These are phyloP conservation scores for Pseudois nayaur DNA, from an alignment of 2,113 vertebrate genomes.

Conservation along the genomic window DNA sequence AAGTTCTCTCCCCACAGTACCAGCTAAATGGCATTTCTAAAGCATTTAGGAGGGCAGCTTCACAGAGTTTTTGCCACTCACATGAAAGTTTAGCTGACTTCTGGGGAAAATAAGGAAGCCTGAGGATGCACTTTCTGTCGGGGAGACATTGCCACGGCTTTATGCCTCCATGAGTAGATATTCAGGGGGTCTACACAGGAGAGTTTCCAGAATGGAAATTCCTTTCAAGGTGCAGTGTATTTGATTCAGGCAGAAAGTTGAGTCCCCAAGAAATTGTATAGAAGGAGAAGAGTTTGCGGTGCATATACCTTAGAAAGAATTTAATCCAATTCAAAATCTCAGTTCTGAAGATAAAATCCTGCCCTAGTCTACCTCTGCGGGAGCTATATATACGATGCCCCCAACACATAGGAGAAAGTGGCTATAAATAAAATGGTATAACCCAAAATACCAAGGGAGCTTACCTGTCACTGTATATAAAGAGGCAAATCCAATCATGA, in stretches of 20 bases:
- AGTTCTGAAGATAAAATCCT: not conserved
- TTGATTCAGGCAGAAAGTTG: not conserved
- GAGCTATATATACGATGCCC: not conserved
- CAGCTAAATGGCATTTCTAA: conserved; percentile 47
- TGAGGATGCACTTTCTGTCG: not conserved
- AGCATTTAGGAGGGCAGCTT: conserved; percentile 24
- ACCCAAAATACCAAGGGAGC: conserved; percentile 1
- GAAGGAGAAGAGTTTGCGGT: not conserved
- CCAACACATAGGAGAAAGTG: not conserved
- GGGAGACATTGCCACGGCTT: not conserved
- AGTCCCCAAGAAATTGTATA: not conserved
- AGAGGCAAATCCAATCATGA: not conserved
- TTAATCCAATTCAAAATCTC: conserved; percentile 1
- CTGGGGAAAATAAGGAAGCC: conserved; percentile 18
- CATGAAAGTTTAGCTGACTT: conserved; percentile 37
- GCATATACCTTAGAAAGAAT: not conserved
- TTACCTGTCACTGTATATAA: conserved; percentile 13
- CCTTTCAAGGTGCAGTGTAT: not conserved
- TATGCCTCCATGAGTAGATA: not conserved
- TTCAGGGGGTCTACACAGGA: not conserved
- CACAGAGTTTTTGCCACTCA: not conserved
- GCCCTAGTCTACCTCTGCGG: not conserved
- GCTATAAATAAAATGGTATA: conserved; percentile 22
- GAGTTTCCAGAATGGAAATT: not conserved
- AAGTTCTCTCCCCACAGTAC: conserved; percentile 32